These are phyloP conservation scores for Trichomycterus rosablanca DNA, from an alignment of 2,113 vertebrate genomes.

Conservation along the genomic window DNA sequence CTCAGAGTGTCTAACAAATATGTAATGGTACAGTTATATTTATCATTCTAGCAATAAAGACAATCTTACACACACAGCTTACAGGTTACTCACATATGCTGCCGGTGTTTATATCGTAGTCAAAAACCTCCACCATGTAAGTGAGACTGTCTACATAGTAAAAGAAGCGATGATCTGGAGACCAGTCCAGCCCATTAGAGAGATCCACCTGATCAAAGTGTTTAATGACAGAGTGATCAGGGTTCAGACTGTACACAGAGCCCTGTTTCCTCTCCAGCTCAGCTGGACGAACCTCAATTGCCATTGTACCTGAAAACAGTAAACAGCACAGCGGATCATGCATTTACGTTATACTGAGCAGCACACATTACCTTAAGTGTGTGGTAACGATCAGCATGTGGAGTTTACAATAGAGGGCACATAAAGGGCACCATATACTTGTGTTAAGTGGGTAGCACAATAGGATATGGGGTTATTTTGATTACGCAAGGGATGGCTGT, in stretches of 20 bases:
- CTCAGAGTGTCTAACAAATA: no score
- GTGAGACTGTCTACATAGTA: conserved; percentile 92
- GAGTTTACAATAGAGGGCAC: neutral
- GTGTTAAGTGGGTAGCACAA: conserved; percentile 8
- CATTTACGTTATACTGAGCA: conserved; percentile 1
- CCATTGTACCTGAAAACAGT: conserved; percentile 74
- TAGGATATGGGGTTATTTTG: neutral
- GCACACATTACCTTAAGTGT: conserved; percentile 20
- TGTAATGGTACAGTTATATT: no score
- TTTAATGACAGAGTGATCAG: conserved; percentile 70
- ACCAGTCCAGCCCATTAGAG: conserved; percentile 95
- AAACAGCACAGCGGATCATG: neutral
- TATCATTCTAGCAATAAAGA: no score
- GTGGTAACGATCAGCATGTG: neutral
- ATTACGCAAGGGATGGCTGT: no score
- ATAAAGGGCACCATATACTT: conserved; percentile 7
- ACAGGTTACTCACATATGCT: conserved; percentile 72
- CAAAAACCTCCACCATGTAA: conserved; percentile 81
- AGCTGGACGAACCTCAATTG: conserved; percentile 66
- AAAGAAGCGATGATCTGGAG: conserved; percentile 78
- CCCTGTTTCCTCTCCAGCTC: conserved; percentile 75
- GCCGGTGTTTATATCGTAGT: conserved; percentile 80
- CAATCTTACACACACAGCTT: no score
- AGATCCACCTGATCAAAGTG: conserved; percentile 84
- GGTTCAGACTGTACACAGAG: conserved; percentile 69